phyloP scores from a whole-genome alignment of 53 echinoderm and acorn worm genomes.

The Arbacia lixula region DNA sequence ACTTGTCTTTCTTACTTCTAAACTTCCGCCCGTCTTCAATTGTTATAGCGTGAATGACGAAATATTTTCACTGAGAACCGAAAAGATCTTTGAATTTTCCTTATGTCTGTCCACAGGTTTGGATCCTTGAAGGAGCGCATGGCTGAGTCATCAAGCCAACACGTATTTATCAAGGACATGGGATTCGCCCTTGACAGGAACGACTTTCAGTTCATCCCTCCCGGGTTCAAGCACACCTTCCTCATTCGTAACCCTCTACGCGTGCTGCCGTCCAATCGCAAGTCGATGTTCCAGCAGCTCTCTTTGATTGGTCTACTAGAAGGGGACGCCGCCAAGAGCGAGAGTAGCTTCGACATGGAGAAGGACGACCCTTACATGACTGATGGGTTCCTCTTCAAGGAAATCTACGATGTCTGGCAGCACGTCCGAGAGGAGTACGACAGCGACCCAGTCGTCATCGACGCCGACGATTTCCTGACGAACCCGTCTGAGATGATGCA shows the following conservation, averaged over 20 bases:
- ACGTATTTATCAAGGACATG: slow-evolving; percentile 50
- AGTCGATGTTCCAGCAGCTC: slow-evolving; percentile 41
- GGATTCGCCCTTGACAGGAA: slow-evolving; percentile 11
- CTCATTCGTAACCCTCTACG: slow-evolving; percentile 41
- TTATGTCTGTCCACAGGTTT: no score
- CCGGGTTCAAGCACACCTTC: slow-evolving; percentile 39
- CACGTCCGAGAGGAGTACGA: slow-evolving; percentile 14
- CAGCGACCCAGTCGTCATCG: slow-evolving; percentile 39
- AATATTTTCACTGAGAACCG: no score
- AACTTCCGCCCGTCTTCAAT: no score
- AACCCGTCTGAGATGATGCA: slow-evolving; percentile 37
- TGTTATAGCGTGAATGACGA: no score
- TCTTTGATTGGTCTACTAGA: slow-evolving; percentile 4
- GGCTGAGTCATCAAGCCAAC: background rate
- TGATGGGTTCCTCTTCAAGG: slow-evolving; percentile 34
- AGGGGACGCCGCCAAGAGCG: slow-evolving; percentile 23
- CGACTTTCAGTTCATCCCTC: slow-evolving; percentile 8
- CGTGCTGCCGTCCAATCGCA: slow-evolving; percentile 28
- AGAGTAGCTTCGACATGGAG: slow-evolving; percentile 21
- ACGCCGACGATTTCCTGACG: slow-evolving; percentile 51
- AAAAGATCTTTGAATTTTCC: no score
- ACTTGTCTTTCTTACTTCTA: no score
- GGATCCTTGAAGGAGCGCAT: background rate
- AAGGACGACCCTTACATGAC: slow-evolving; percentile 37
- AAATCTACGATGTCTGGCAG: slow-evolving; percentile 38